phyloP scores from a whole-genome alignment of 2,888 invertebrate species.

The Acanthoscelides obtectus region DNA sequence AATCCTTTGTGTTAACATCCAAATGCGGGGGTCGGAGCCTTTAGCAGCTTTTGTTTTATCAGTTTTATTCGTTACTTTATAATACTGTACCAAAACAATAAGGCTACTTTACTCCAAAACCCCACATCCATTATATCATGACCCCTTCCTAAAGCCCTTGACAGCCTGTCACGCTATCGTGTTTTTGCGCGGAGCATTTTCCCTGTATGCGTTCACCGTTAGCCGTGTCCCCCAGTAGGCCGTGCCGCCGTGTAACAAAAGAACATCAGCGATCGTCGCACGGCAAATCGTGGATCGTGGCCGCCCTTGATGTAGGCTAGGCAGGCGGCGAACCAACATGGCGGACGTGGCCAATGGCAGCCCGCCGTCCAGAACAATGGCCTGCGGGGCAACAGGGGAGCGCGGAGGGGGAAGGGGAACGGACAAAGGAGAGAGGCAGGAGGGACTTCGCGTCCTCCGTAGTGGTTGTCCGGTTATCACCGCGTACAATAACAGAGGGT shows the following conservation, averaged over 20 bases:
- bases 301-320: neutral
- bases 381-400: neutral
- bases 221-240: neutral
- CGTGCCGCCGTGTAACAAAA: neutral
- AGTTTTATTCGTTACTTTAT: too few relatives aligned
- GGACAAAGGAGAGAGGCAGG: neutral
- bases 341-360: neutral
- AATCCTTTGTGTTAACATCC: neutral
- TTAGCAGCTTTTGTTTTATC: too few relatives aligned
- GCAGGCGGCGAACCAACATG: too few relatives aligned
- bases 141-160: too few relatives aligned
- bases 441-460: neutral
- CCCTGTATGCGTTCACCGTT: too few relatives aligned
- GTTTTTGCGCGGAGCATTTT: too few relatives aligned
- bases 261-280: neutral
- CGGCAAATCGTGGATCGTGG: neutral
- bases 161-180: too few relatives aligned
- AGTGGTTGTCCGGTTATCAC: neutral
- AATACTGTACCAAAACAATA: too few relatives aligned
- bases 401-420: neutral
- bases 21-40: too few relatives aligned
- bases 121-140: too few relatives aligned
- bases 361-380: neutral
- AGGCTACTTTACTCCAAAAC: too few relatives aligned
- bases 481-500: neutral